Evolutionary conservation across 1,140 invertebrate genomes (phyloP), one percentile per base, ranked within the genome.

Genomic region (Eupeodes corollae): DNA sequence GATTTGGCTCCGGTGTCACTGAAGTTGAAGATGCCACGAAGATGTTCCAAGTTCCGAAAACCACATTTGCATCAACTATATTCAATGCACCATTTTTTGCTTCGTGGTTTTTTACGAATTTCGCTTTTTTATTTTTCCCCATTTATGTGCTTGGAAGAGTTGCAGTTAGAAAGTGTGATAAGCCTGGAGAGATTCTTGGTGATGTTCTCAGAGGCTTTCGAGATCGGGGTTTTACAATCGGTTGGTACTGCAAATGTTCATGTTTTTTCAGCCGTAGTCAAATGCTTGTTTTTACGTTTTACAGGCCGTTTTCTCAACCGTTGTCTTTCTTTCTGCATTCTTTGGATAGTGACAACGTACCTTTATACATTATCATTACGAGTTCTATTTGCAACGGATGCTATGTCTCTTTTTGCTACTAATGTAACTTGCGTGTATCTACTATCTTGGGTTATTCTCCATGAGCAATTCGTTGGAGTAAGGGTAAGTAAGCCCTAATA

Each of bases 391-490:
- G 86, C 89, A 1, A 95, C 91, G 0, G 91, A 93, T 63, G 90
- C 91, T 5, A 85, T 94, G 74, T 86, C 90, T 1, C 71, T 97
- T 11, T 95, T 92, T 60, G 88, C 91, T 12, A 92, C 91, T 15
- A 93, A 92, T 55, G 89, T 94, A 5, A 86, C 87, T 9, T 92
- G 89, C 61, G 87, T 92, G 46, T 97, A 96, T 68, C 73, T 96
- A 9, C 74, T 97, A 3, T 94, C 91, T 1, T 96, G 91, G 92
- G 91, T 95, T 42, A 90, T 96, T 56, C 73, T 96, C 35, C 91
- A 96, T 63, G 88, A 96, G 61, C 90, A 96, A 66, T 97, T 96
- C 71, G 91, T 96, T 46, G 91, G 91, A 40, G 84, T 95, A 13
- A 75, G 91, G 73, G 92, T 97, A 72, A 84, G 83, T 77, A 52